Percentiles rank a stretch among this genome's conserved stretches.
Conservation (phyloP, 1,140 invertebrate species). For the Zaprionus inermis region DNA sequence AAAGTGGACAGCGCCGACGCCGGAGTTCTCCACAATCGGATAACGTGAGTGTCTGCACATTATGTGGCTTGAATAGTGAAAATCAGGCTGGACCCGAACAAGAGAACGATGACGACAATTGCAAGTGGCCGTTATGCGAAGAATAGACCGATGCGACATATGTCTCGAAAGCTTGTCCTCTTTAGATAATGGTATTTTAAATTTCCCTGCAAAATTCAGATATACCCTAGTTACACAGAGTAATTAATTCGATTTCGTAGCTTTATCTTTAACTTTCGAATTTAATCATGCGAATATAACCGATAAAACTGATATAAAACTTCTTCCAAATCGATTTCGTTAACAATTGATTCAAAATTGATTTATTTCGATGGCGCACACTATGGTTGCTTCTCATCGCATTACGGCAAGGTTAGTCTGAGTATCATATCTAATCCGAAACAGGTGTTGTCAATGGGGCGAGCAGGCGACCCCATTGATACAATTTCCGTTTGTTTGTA, state of each 20-base stretch:
- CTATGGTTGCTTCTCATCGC: neutral
- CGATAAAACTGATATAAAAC: neutral
- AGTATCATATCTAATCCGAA: neutral
- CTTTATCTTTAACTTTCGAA: neutral
- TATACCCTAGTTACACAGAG: neutral
- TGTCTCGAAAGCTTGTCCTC: no score
- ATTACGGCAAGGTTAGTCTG: neutral
- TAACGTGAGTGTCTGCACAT: slow-evolving; percentile 9
- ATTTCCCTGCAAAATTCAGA: neutral
- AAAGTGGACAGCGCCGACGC: neutral
- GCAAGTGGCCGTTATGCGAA: no score
- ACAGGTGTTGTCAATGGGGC: neutral
- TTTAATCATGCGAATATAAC: no score
- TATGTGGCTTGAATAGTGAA: slow-evolving; percentile 16
- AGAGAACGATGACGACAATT: neutral
- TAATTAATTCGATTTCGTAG: neutral
- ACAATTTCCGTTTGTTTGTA: no score
- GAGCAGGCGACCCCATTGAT: no score
- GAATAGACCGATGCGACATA: no score
- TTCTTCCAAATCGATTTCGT: neutral
- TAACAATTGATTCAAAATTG: neutral
- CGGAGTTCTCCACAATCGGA: neutral
- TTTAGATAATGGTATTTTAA: no score
- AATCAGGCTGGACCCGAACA: neutral
- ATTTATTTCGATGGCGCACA: neutral